Evolutionary conservation across 2,797 vertebrate genomes (phyloP), one percentile per base, ranked within the genome.

Genomic region (Lepus oiostolus): DNA sequence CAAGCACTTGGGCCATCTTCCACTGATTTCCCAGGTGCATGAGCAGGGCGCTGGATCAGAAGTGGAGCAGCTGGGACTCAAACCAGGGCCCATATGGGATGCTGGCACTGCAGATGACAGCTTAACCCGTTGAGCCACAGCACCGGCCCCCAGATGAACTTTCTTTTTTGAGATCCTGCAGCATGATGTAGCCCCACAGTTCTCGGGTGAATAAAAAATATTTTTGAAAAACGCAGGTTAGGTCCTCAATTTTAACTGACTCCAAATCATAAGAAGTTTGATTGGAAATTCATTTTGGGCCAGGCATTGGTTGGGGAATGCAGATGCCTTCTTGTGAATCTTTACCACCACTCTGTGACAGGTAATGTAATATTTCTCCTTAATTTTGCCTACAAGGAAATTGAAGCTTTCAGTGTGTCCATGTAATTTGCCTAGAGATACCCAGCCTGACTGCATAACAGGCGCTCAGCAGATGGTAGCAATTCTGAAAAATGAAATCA

Each of bases 191-290:
- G 16, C 17, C 6, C 30, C 67, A 93, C 38, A 67, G 54, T 79
- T 95, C 76, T 74, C 71, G 80, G 21, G 9, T 92, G 70, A 95
- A 87, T 28, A 81, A 75, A 93, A 95, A 90, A 58, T 10, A 32
- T 17, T 38, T 90, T 79, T 88, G 7, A 35, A 80, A 94, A 90
- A 54, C 38, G 71, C 88, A 52, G 38, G 11, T 14, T 63, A 83
- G 63, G 11, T 71, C 9, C 95, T 70, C 38, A 93, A 88, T 3
- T 90, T 90, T 88, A 67, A 35, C 17, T 68, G 32, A 87, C 68
- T 84, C 42, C 19, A 76, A 76, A 94, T 87, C 76, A 95, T 87
- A 90, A 28, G 77, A 81, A 77, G 7, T 92, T 63, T 76, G 77
- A 65, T 14, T 82, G 67, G 60, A 60, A 63, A 93, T 47, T 85